Conservation (phyloP, 2,888 invertebrate genomes). For the Lasioglossum marginatum region DNA sequence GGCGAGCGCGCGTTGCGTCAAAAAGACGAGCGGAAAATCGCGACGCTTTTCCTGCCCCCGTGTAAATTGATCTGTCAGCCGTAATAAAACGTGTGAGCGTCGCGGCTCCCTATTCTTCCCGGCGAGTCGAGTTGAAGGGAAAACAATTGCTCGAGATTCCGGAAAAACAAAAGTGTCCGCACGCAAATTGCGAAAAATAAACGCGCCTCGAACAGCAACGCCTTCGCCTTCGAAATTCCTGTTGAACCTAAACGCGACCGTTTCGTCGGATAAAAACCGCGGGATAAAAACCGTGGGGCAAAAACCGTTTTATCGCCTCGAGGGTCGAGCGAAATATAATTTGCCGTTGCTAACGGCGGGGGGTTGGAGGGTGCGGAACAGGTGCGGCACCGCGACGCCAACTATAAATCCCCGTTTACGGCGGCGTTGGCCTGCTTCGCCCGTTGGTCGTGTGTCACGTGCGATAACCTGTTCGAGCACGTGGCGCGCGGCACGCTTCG, state of each 20-base stretch:
- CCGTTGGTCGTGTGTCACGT: not conserved
- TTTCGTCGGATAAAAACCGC: not conserved
- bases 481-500: not conserved
- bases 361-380: not conserved
- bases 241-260: not conserved
- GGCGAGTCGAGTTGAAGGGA: not conserved
- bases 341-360: not conserved
- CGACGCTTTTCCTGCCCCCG: conserved; percentile 15
- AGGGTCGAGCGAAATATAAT: not conserved
- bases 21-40: conserved; percentile 20
- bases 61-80: conserved; percentile 36
- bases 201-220: no score
- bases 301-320: not conserved
- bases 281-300: not conserved
- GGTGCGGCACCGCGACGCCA: not conserved
- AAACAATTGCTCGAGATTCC: not conserved
- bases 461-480: not conserved
- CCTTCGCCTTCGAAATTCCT: not conserved
- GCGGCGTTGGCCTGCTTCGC: not conserved
- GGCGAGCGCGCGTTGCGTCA: not conserved
- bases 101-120: not conserved
- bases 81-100: conserved; percentile 26
- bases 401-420: not conserved
- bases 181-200: not conserved
- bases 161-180: not conserved